Evolutionary conservation across 2,113 vertebrate genomes (phyloP), one percentile per base, ranked within the genome.

Genomic region (Solenodon paradoxus): DNA sequence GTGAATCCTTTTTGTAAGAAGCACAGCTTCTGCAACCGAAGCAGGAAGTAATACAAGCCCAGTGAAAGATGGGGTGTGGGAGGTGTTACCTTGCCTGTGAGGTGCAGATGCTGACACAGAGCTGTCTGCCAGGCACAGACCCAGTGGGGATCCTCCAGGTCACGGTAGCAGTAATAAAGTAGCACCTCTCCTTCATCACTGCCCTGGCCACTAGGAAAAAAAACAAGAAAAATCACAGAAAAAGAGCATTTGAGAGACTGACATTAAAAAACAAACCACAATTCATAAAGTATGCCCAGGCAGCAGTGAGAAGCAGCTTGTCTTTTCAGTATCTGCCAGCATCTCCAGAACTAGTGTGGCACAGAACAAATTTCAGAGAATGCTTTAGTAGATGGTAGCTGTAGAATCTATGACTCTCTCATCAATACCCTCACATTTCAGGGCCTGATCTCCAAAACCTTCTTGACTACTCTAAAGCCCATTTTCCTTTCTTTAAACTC

Each of bases 11-110:
- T 80, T 24, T 35, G 53, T 42, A 59, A 35, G 5, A 47, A 71
- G 64, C 20, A 35, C 32, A 74, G 55, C 19, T 24, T 69, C 55
- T 63, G 30, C 15, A 75, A 42, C 40, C n/a, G 45, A 78, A 88
- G 45, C 9, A 1, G 26, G 24, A 63, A 16, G 51, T 30, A 38
- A 66, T 42, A 63, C 3, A 24, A 68, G 51, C 12, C 17, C 22
- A 30, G 32, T 17, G 47, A 45, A 80, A 45, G 55, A 8, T 2
- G 2, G 57, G n/a, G 28, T 0, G 10, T 28, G n/a, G 63, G 40
- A 88, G 81, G 68, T 1, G 87, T 97, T 98, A 99, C 99, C 99
- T 99, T 99, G 95, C 99, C 99, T 3, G 99, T 99, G 89, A 99
- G 98, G 75, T 98, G 98, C 26, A 99, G 98, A 78, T 98, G 99